Percentiles rank a stretch among this genome's conserved stretches.
Conservation (phyloP, 1,140 invertebrate species). For the Listronotus bonariensis region DNA sequence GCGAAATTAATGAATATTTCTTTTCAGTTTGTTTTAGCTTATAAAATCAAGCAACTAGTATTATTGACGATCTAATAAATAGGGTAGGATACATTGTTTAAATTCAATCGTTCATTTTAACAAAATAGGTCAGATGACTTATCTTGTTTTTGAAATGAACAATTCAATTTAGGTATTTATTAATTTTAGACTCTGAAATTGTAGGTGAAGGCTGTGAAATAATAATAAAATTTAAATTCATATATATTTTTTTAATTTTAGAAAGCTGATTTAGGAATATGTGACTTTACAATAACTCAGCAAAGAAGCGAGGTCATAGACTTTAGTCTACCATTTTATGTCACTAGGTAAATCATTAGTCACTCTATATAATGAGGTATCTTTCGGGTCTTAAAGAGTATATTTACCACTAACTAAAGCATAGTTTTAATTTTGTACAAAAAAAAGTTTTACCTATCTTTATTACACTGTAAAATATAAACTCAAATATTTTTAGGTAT, state of each 20-base stretch:
- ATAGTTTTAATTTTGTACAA: too few relatives aligned
- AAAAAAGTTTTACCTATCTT: too few relatives aligned
- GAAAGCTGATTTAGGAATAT: slow-evolving; percentile 90
- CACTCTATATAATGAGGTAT: neutral
- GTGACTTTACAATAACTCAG: slow-evolving; percentile 90
- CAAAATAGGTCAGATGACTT: too few relatives aligned
- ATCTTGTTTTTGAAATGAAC: too few relatives aligned
- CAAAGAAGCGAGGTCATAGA: slow-evolving; percentile 81
- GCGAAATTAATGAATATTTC: slow-evolving; percentile 75
- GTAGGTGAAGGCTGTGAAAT: too few relatives aligned
- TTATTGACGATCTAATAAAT: slow-evolving; percentile 81
- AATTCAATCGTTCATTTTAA: neutral
- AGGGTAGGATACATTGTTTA: slow-evolving; percentile 61
- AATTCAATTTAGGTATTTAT: too few relatives aligned
- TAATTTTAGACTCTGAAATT: too few relatives aligned
- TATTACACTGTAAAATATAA: too few relatives aligned
- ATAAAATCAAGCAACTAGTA: slow-evolving; percentile 73
- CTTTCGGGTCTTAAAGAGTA: too few relatives aligned
- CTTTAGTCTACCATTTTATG: slow-evolving; percentile 92
- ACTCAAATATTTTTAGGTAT: slow-evolving; percentile 61
- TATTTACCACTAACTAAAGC: too few relatives aligned
- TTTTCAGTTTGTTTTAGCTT: slow-evolving; percentile 72
- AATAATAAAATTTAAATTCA: too few relatives aligned
- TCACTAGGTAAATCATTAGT: slow-evolving; percentile 66
- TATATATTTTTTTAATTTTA: slow-evolving; percentile 48